These are phyloP conservation scores for Cetonia aurata DNA, from an alignment of 2,888 invertebrate species.

Conservation along the genomic window DNA sequence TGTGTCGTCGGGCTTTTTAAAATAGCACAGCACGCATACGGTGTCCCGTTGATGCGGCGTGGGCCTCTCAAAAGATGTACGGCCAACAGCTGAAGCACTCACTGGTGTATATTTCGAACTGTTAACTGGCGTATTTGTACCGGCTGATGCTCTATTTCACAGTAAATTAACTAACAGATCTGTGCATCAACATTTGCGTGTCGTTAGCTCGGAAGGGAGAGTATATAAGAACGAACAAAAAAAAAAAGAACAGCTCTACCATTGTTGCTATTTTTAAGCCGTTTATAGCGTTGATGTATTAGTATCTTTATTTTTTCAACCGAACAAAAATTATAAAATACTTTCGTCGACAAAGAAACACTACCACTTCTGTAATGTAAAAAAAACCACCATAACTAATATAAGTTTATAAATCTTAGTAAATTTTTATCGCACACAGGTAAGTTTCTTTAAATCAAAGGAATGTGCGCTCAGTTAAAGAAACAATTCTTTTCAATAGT, in stretches of 20 bases:
- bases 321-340: neutral
- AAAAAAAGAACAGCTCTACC: neutral
- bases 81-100: constrained; percentile 55
- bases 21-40: constrained; percentile 51
- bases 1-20: constrained; percentile 51
- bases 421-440: too few species aligned
- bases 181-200: constrained; percentile 32
- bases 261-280: constrained; percentile 17
- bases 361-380: too few species aligned
- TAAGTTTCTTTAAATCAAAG: too few species aligned
- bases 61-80: constrained; percentile 58
- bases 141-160: constrained; percentile 37
- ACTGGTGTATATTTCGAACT: constrained; percentile 34
- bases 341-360: too few species aligned
- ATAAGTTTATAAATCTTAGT: too few species aligned
- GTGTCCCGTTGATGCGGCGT: constrained; percentile 46
- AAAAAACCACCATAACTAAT: too few species aligned
- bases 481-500: too few species aligned
- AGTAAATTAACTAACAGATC: constrained; percentile 45
- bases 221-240: neutral
- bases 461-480: too few species aligned
- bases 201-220: constrained; percentile 9
- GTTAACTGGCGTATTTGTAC: constrained; percentile 38
- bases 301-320: neutral
- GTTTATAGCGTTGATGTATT: constrained; percentile 12